Percentiles rank a stretch among this genome's conserved stretches.
Evolutionary conservation across 2,113 vertebrate genomes (phyloP).

Genomic region (Shinisaurus crocodilurus): DNA sequence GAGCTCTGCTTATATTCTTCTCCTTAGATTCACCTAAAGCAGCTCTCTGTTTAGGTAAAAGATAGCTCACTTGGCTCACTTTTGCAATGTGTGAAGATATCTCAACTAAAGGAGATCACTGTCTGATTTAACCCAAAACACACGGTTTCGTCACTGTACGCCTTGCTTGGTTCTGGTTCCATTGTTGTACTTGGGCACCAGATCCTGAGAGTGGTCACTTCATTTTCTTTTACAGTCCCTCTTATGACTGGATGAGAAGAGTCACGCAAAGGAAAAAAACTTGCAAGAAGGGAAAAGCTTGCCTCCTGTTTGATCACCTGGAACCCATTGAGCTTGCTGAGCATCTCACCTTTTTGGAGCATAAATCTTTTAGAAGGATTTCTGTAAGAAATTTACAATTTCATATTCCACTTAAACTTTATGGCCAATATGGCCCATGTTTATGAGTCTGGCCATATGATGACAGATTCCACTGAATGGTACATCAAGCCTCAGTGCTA

Average conservation of each 20-base stretch:
- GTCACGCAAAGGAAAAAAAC: conserved; percentile 94
- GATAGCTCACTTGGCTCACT: too few species aligned
- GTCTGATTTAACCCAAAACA: neutral
- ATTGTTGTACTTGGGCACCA: neutral
- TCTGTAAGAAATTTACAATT: conserved; percentile 82
- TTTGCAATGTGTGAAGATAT: neutral
- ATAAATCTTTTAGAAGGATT: conserved; percentile 96
- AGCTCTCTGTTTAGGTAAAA: neutral
- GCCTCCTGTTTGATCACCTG: conserved; percentile 96
- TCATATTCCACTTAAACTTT: conserved; percentile 47
- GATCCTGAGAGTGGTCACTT: conserved; percentile 22
- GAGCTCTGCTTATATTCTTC: neutral
- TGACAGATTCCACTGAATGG: neutral
- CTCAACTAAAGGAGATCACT: neutral
- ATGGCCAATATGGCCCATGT: neutral
- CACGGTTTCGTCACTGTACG: neutral
- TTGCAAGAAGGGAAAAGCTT: conserved; percentile 95
- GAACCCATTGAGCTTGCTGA: conserved; percentile 96
- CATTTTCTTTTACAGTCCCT: conserved; percentile 84
- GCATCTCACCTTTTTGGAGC: conserved; percentile 97
- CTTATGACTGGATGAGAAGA: conserved; percentile 98
- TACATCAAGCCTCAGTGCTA: neutral
- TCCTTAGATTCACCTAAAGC: too few species aligned
- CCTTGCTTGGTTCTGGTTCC: neutral
- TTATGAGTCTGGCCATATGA: neutral